Evolutionary conservation across 2,797 vertebrate genomes (phyloP), one percentile per base, ranked within the genome.

Genomic region (Epinephelus coioides): DNA sequence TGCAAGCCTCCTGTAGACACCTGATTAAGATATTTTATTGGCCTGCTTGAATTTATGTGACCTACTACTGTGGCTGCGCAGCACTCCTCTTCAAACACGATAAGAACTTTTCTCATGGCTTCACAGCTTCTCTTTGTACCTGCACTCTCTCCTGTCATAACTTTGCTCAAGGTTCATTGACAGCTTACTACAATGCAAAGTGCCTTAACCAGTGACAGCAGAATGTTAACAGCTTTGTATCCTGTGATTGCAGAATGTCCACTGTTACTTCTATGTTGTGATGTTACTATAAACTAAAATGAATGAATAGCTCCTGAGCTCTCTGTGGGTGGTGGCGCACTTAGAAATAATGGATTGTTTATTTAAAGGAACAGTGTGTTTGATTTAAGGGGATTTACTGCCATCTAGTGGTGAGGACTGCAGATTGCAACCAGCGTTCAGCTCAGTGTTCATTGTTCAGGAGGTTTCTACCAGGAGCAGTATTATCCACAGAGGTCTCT

Each of bases 181-280:
- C 47, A 19, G 61, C 76, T 75, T 57, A 44, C 61, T 79, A 43
- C 62, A 25, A 69, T 59, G 75, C 77, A 38, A 88, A 83, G 90
- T 92, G 92, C 90, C 90, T 93, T 86, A 80, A 80, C 38, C 67
- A 65, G 64, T n/a, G 81, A 69, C 67, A 50, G 70, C 81, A 81
- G 78, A 78, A 87, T 85, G 78, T 79, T 49, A 69, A 76, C 49
- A 18, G 81, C 79, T 71, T 75, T 85, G 76, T 75, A 25, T 69
- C 54, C 65, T 15, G 23, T 65, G 47, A 76, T 81, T 68, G 63
- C 53, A 78, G 43, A 71, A 17, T 62, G 47, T 76, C 64, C 63
- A 67, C 46, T 80, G 82, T 83, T 13, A 4, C 18, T 53, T 67
- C 18, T 75, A 3, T 78, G 73, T 63, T 84, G 55, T 84, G 78